These are phyloP conservation scores for Sinodicranocentrus sp. DNA, from an alignment of 2,888 invertebrate genomes.

Conservation along the genomic window DNA sequence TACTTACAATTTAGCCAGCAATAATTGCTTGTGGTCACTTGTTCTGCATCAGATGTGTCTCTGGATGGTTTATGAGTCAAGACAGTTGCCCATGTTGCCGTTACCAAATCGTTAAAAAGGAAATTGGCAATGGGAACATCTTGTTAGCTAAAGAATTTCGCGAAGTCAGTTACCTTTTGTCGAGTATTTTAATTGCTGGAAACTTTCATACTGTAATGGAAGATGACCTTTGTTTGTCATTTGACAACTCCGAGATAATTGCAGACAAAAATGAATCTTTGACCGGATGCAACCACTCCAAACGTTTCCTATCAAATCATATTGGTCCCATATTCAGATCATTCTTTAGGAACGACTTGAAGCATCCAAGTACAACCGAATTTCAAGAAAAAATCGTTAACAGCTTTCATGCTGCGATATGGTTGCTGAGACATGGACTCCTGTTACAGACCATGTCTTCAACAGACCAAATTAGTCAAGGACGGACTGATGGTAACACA, in stretches of 20 bases:
- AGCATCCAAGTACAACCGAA: neutral
- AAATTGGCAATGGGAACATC: neutral
- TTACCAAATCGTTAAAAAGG: conserved; percentile 35
- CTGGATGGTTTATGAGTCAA: conserved; percentile 43
- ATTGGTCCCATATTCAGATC: conserved; percentile 9
- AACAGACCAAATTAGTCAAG: neutral
- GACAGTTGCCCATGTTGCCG: conserved; percentile 62
- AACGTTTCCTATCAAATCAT: neutral
- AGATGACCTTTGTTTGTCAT: neutral
- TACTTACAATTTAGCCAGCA: conserved; percentile 35
- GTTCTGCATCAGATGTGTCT: conserved; percentile 44
- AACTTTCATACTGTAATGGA: conserved; percentile 5
- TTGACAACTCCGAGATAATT: neutral
- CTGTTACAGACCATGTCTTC: neutral
- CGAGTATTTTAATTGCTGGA: conserved; percentile 40
- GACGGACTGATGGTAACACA: neutral
- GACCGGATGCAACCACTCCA: neutral
- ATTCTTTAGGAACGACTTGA: conserved; percentile 4
- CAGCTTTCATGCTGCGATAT: conserved; percentile 32
- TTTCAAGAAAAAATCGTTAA: neutral
- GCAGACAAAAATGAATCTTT: neutral
- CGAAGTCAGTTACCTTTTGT: conserved; percentile 14
- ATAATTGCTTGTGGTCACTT: conserved; percentile 52
- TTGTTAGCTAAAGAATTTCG: conserved; percentile 22
- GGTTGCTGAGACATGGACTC: conserved; percentile 37